Evolutionary conservation across 2,888 invertebrate species (phyloP), one percentile per base, ranked within the genome.

Genomic region (Esperia sulphurella): DNA sequence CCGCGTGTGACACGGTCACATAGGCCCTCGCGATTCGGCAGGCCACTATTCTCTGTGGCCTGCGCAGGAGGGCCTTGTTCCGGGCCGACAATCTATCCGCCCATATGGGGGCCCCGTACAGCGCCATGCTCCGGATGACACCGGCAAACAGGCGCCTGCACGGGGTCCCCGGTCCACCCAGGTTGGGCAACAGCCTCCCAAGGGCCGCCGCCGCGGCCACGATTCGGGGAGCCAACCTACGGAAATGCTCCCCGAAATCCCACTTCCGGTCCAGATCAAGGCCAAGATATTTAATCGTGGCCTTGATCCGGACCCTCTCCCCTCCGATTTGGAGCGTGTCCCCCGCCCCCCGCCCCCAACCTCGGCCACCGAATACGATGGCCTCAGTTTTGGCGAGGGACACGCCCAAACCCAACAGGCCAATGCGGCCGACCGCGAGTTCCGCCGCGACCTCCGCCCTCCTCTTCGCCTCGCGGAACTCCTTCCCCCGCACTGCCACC

Each of bases 1-100:
- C 56, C 43, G 48, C 52, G 8, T 29, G 45, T 0, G 52, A 48
- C 9, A 51, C 47, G 13, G 51, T 52, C 21, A 44, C 44, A 33
- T 55, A 57, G 7, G 42, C 53, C 5, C 53, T 30, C 3, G 42
- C 30, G 13, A 37, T 48, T 28, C 55, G 43, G 12, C 38, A 8
- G 12, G 49, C 50, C 35, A 49, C 47, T 6, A 30, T 13, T 31
- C 51, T 35, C 45, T 41, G 41, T n/a, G 41, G 28, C n/a, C 41
- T 2, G 3, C 41, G 41, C 21, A 41, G 28, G 10, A 41, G 41
- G 41, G 28, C 10, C 41, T 28, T 41, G 12, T 14, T 41, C 8
- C 3, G 14, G 38, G 38, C n/a, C 13, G 38, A 39, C 38, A 39
- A 9, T 3, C 2, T n/a, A 9, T 39, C 38, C 1, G 10, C 33